These are phyloP conservation scores for Psilopsiagon aurifrons DNA, from an alignment of 2,113 vertebrate species.

Conservation along the genomic window DNA sequence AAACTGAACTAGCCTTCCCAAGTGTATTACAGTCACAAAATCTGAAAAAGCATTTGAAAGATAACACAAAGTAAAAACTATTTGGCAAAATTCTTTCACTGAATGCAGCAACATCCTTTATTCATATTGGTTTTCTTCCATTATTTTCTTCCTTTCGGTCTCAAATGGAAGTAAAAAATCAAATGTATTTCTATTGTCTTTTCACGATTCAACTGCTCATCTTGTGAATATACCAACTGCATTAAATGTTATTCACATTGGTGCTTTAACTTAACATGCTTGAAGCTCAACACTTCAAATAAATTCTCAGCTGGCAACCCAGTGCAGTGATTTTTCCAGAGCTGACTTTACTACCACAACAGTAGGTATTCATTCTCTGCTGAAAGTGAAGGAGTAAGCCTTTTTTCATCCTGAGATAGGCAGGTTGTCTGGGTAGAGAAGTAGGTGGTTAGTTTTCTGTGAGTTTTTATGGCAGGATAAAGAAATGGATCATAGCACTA, in stretches of 20 bases:
- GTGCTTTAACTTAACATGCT: slow-evolving; percentile 8
- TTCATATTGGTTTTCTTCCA: neutral
- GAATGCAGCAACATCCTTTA: neutral
- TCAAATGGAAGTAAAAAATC: slow-evolving; percentile 24
- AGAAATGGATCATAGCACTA: neutral
- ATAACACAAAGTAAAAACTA: neutral
- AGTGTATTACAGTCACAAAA: neutral
- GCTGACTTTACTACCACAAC: neutral
- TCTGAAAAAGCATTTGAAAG: neutral
- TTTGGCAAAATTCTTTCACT: neutral
- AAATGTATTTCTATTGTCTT: neutral
- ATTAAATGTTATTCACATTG: slow-evolving; percentile 12
- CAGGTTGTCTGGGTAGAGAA: neutral
- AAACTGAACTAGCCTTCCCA: neutral
- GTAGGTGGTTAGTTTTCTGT: neutral
- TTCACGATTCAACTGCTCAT: neutral
- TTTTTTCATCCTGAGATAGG: neutral
- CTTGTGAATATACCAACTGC: slow-evolving; percentile 19
- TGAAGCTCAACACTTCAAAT: neutral
- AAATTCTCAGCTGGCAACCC: neutral
- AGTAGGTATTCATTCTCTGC: neutral
- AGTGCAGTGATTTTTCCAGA: neutral
- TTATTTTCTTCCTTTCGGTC: slow-evolving; percentile 7
- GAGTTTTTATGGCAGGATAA: neutral
- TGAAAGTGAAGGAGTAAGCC: neutral